Conservation (phyloP, 2,888 invertebrate genomes). For the Apodemia zela region DNA sequence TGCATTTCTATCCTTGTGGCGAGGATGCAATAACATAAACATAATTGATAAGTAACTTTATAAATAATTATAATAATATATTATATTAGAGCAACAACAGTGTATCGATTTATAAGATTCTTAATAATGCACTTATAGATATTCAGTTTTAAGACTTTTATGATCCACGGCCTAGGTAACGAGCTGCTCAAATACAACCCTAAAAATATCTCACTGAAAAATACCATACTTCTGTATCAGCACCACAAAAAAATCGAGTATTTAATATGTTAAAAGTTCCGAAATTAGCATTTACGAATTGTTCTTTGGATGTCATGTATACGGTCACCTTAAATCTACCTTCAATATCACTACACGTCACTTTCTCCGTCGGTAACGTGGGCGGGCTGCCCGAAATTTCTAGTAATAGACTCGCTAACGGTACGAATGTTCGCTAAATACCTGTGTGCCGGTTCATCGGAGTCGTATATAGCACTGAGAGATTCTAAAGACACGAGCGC, state of each 20-base stretch:
- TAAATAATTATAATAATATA: too few species aligned
- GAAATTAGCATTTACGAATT: conserved; percentile 29
- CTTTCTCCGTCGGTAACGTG: conserved; percentile 84
- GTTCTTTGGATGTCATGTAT: conserved; percentile 45
- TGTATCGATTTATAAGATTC: too few species aligned
- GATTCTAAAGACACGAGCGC: conserved; percentile 89
- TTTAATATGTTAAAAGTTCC: conserved; percentile 42
- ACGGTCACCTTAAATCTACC: conserved; percentile 9
- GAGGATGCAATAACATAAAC: too few species aligned
- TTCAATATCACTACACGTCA: conserved; percentile 72
- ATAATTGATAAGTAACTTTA: too few species aligned
- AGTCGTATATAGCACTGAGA: conserved; percentile 90
- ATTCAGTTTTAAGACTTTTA: too few species aligned
- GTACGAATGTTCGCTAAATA: conserved; percentile 87
- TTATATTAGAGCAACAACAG: too few species aligned
- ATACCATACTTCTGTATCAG: neutral
- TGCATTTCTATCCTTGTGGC: too few species aligned
- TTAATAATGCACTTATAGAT: too few species aligned
- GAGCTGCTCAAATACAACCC: neutral
- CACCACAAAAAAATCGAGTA: conserved; percentile 48
- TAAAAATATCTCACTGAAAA: neutral
- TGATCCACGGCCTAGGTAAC: too few species aligned
- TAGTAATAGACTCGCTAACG: conserved; percentile 87
- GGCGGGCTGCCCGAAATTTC: conserved; percentile 86
- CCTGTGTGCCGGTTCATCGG: conserved; percentile 82